Percentiles rank a stretch among this genome's conserved stretches.
Conservation (phyloP, 2,113 vertebrate genomes). For the Oreochromis tanganicae region DNA sequence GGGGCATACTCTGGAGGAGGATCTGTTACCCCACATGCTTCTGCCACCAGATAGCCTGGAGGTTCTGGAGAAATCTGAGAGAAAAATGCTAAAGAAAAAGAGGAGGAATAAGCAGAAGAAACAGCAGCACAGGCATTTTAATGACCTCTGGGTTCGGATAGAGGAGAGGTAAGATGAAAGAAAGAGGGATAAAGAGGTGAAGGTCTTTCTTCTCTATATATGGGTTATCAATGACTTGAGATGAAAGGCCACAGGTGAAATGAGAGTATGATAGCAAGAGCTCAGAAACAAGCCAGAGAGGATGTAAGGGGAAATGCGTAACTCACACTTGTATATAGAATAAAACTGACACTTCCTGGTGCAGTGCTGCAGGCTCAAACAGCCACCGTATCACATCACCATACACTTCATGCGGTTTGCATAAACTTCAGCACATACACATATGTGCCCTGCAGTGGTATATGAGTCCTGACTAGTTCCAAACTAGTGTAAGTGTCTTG, state of each 20-base stretch:
- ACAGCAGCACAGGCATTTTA: slow-evolving; percentile 77
- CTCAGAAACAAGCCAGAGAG: background rate
- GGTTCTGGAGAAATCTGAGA: slow-evolving; percentile 67
- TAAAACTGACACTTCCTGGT: slow-evolving; percentile 43
- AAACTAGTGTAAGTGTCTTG: slow-evolving; percentile 18
- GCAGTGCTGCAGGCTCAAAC: slow-evolving; percentile 33
- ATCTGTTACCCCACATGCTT: slow-evolving; percentile 60
- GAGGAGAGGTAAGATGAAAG: slow-evolving; percentile 74
- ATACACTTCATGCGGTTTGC: background rate
- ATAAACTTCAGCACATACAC: background rate
- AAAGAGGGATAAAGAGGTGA: background rate
- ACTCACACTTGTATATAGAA: slow-evolving; percentile 20
- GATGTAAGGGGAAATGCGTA: slow-evolving; percentile 31
- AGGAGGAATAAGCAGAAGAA: slow-evolving; percentile 72
- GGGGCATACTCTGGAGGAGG: slow-evolving; percentile 57
- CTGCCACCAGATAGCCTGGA: slow-evolving; percentile 64
- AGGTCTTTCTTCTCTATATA: background rate
- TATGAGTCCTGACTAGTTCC: slow-evolving; percentile 41
- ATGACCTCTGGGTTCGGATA: slow-evolving; percentile 81
- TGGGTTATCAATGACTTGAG: background rate
- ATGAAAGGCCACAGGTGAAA: background rate
- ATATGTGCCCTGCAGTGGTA: background rate
- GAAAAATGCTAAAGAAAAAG: slow-evolving; percentile 79
- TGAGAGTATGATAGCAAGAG: background rate
- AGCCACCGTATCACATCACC: slow-evolving; percentile 42